Evolutionary conservation across 2,797 vertebrate species (phyloP), one percentile per base, ranked within the genome.

Genomic region (Odontamblyopus rebecca): DNA sequence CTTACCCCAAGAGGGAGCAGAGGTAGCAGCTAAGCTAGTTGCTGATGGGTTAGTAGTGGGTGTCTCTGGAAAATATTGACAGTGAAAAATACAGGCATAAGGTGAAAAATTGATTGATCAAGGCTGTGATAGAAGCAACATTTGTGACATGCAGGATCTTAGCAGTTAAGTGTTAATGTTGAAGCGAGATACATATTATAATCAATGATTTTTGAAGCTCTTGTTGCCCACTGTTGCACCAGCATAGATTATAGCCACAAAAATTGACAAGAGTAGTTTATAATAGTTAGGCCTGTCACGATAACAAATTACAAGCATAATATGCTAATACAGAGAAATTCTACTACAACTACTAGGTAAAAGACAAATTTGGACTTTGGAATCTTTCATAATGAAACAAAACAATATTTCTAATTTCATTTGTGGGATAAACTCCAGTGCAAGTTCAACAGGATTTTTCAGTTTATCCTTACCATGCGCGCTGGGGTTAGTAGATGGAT

Each of bases 401-500:
- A n/a, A 29, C 15, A 60, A 29, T 16, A 29, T 60, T 5, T 60
- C 4, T 26, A 9, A 54, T 54, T 48, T 48, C 19, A 54, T 54
- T 60, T 26, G 23, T n/a, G 61, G 41, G 41, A 50, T 65, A 27
- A 15, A 44, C 23, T 48, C 11, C 41, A 8, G 41, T 26, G 18
- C 30, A 62, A 38, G 29, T 12, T 50, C 29, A 32, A 53, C 16
- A 67, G 18, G 26, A 51, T 27, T 19, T 19, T 51, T 48, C 66
- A 54, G 53, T 30, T 18, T 15, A 53, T 59, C 63, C 88, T 91
- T 92, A 92, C 91, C 89, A 71, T 70, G 88, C 53, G 27, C 1
- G 2, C 81, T 27, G 44, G 72, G 77, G 83, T 90, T 91, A 92
- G 85, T 88, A 79, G 78, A 35, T 77, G 85, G 35, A 5, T 26